phyloP scores from a whole-genome alignment of 2,113 vertebrate genomes.

The Sisor rabdophorus region DNA sequence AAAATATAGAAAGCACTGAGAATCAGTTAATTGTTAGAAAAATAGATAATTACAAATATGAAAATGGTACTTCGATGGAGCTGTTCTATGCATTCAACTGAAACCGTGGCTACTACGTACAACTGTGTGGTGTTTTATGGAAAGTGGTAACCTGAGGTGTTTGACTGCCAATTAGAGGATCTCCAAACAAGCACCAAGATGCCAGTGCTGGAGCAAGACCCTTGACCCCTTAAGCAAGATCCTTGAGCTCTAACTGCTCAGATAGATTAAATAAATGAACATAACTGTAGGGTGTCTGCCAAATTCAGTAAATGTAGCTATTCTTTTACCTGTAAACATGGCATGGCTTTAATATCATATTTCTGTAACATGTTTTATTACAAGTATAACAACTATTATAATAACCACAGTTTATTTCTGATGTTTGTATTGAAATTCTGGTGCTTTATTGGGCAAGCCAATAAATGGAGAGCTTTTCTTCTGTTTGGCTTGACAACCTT shows the following conservation, averaged over 20 bases:
- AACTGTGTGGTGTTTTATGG: not conserved
- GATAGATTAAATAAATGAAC: too few relatives aligned
- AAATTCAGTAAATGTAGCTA: too few relatives aligned
- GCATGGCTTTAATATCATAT: not conserved
- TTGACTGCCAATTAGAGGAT: too few relatives aligned
- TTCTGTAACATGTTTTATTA: not conserved
- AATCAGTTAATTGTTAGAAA: not conserved
- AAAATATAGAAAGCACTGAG: not conserved
- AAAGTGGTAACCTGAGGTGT: too few relatives aligned
- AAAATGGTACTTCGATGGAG: not conserved
- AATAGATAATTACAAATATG: too few relatives aligned
- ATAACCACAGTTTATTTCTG: not conserved
- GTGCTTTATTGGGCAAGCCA: slow-evolving; percentile 2
- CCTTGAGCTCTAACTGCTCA: too few relatives aligned
- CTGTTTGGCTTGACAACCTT: slow-evolving; percentile 8
- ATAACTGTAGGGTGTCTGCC: too few relatives aligned
- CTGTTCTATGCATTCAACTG: not conserved
- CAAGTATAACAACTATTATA: not conserved
- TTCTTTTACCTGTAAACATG: not conserved
- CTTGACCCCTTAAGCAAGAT: too few relatives aligned
- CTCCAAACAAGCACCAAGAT: too few relatives aligned
- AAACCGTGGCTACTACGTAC: not conserved
- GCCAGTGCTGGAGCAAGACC: too few relatives aligned
- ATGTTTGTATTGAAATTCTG: not conserved
- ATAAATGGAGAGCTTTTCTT: not conserved